Base-by-base conservation (phyloP, 2,113 vertebrate species). In the Nothocercus julius region DNA sequence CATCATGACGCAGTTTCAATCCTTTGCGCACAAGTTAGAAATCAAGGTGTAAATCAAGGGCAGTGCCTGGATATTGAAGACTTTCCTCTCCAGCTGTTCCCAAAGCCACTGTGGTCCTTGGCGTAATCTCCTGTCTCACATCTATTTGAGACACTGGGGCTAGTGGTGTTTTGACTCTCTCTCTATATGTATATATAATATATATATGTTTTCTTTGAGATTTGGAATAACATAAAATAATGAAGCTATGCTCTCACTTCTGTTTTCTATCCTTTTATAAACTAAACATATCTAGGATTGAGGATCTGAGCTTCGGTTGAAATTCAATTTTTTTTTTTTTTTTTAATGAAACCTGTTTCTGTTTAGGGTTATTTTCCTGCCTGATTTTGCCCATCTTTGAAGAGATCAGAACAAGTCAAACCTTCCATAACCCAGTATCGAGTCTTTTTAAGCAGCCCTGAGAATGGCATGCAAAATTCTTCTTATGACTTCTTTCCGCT, bases 21-120 rank as follows among this genome's bases (percentile, higher is more conserved):
- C 77, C 70, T 97, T 95, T 85, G 80, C 89, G 90, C 94, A 82
- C 86, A 96, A 94, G 94, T 76, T 85, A 73, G 68, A 66, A 94
- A 95, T 96, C 88, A 94, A 96, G 93, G 89, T 95, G 94, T 93
- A 97, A 95, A 89, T 87, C 93, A 97, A 96, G 96, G 97, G 91
- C 68, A 95, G 51, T 0, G 1, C 73, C 9, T 2, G 44, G 69
- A 69, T 93, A 69, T 20, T 68, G 77, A 88, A 49, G 49, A 49
- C 22, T 73, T 87, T 88, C 38, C 49, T 76, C 36, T 77, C 80
- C 44, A 87, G 47, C 58, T 54, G 34, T 82, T 96, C 80, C 62
- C 85, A 56, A 85, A 91, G 30, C 59, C 63, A 28, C 59, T 4
- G 5, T 38, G 83, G 19, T 78, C 74, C 83, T 90, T 3, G 9